Conservation (phyloP, 2,113 vertebrate genomes). For the Mesitornis unicolor region DNA sequence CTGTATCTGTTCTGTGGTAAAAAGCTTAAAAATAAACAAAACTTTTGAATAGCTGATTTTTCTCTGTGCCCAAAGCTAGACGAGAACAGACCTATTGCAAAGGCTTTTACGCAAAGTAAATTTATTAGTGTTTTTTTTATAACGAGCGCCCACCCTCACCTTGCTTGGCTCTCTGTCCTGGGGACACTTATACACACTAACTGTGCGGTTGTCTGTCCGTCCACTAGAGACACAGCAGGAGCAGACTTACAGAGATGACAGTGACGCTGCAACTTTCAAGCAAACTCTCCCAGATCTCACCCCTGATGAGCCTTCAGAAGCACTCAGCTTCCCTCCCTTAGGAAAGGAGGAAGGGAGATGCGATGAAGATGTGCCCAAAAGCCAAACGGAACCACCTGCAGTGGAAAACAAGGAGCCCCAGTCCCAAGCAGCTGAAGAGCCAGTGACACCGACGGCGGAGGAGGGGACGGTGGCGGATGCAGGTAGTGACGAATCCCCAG, state of each 20-base stretch:
- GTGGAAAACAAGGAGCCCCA: constrained; percentile 70
- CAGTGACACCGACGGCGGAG: constrained; percentile 67
- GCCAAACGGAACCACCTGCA: constrained; percentile 26
- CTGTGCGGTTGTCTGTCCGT: neutral
- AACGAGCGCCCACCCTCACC: neutral
- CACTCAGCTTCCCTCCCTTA: constrained; percentile 75
- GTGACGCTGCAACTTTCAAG: constrained; percentile 89
- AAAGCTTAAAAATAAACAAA: neutral
- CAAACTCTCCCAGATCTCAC: constrained; percentile 93
- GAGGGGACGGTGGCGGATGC: constrained; percentile 80
- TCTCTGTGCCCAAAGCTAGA: neutral
- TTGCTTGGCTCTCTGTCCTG: neutral
- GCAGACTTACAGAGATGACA: constrained; percentile 82
- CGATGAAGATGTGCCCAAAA: constrained; percentile 54
- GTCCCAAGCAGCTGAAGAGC: constrained; percentile 53
- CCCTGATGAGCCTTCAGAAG: constrained; percentile 90
- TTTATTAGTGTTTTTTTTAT: neutral
- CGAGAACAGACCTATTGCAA: neutral
- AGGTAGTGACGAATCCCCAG: constrained; percentile 92
- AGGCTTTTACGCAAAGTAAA: neutral
- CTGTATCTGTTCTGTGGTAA: neutral
- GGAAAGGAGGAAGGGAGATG: constrained; percentile 74
- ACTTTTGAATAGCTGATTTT: neutral
- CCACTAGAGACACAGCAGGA: constrained; percentile 81
- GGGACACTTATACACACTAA: neutral